These are phyloP conservation scores for Diarsia rubi DNA, from an alignment of 2,888 invertebrate genomes.

Conservation along the genomic window DNA sequence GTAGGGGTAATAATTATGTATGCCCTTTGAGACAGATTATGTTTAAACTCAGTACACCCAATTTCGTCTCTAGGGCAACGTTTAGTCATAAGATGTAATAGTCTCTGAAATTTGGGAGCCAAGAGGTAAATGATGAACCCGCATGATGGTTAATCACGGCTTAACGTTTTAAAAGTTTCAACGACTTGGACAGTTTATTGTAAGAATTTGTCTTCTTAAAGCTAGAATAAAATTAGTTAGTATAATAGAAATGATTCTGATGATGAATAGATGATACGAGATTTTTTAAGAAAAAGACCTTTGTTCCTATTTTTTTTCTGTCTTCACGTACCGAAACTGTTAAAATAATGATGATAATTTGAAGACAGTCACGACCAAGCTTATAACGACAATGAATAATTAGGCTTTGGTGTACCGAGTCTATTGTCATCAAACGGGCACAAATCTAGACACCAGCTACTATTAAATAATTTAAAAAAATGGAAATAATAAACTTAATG, in stretches of 20 bases:
- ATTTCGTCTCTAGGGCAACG: conserved; percentile 37
- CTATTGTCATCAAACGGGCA: neutral
- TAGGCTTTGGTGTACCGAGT: neutral
- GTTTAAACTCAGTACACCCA: conserved; percentile 47
- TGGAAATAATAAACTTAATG: neutral
- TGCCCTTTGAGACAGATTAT: conserved; percentile 62
- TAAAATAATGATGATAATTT: too few species aligned
- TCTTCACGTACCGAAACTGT: too few species aligned
- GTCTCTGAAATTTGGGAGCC: conserved; percentile 36
- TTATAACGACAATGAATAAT: neutral
- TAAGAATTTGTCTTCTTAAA: neutral
- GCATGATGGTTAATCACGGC: conserved; percentile 18
- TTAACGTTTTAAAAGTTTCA: conserved; percentile 15
- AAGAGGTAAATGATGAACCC: conserved; percentile 17
- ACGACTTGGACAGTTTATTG: neutral
- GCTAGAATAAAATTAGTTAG: neutral
- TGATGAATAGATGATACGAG: too few species aligned
- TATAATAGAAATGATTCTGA: neutral
- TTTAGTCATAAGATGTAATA: conserved; percentile 47
- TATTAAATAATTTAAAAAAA: neutral
- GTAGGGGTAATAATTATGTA: conserved; percentile 53
- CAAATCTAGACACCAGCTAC: neutral
- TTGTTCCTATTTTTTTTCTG: too few species aligned
- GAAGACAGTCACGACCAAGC: neutral
- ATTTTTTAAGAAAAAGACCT: too few species aligned